Evolutionary conservation across 2,888 invertebrate species (phyloP), one percentile per base, ranked within the genome.

Genomic region (Eustalomyia histrio): DNA sequence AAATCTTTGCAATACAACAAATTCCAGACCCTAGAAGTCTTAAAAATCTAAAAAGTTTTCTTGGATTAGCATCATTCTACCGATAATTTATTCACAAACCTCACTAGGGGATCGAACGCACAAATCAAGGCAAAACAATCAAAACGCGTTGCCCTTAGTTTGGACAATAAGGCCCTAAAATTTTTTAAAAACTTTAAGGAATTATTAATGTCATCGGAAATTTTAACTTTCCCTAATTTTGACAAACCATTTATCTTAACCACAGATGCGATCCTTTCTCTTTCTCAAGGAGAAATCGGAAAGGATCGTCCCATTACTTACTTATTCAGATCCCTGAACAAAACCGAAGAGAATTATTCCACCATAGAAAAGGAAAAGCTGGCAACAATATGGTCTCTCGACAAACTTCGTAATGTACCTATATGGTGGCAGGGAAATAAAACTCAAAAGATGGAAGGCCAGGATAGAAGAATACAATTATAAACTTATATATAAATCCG

Each of bases 231-330:
- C 35, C 64, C 68, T 7, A 18, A 69, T 10, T 29, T 79, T 3
- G 63, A 82, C 17, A 17, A 76, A 12, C 14, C 64, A 24, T 58
- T 84, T 16, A 67, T 64, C 10, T 71, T 79, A 1, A 57, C 76
- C 0, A 80, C 81, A 4, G 83, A 83, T 21, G 84, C 84, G 81
- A 17, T 67, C 80, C 21, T 67, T 79, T 2, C 64, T 2, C 64
- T 83, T 10, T 78, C 75, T 8, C 80, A 83, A 61, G 80, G 64
- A 17, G 67, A 76, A 52, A 12, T 61, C 8, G 74, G 74, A 18
- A 69, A 76, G 47, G 72, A 72, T 33, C 3, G 61, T 18, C 72
- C 73, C 3, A 68, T 72, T 9, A 16, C 60, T 7, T 80, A 55
- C 21, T 50, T 81, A 6, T 81, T 73, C 4, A 58, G 69, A 17